Evolutionary conservation across 2,888 invertebrate genomes (phyloP), one percentile per base, ranked within the genome.

Genomic region (Lymantria monacha): DNA sequence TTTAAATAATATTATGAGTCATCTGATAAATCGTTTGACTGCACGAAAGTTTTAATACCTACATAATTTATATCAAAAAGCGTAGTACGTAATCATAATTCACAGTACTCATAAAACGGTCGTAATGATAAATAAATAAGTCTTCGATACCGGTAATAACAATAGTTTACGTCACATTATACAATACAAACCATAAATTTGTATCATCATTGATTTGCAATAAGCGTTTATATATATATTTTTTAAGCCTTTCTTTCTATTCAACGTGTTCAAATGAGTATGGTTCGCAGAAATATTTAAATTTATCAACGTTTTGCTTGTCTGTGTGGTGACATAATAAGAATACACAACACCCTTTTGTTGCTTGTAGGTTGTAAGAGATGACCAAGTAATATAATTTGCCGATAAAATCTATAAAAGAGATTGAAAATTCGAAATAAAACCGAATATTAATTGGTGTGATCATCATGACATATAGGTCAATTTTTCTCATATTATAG

Each of bases 141-240:
- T 22, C 48, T 12, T 30, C 15, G n/a, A 11, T 38, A 44, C 38
- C 13, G 8, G 43, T 48, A 38, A 48, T 48, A 48, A 44, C 31
- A 44, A 44, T 48, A 48, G 38, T 38, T 44, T 48, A 48, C 44
- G 44, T 48, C 44, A n/a, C 30, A 48, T 44, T 38, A 48, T 48
- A 43, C 43, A 38, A 38, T 3, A 10, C 0, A 8, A 11, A 11
- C 38, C 11, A 46, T 48, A 48, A 44, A 48, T 48, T 44, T 41
- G 41, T 51, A 11, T 12, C 30, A 33, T 48, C 41, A 36, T 42
- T 44, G 44, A 66, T 63, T 63, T 65, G 51, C 53, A 61, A 65
- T 49, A 30, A 44, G 33, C 37, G 12, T 38, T 37, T 42, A 45
- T 40, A 53, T 48, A n/a, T n/a, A n/a, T n/a, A n/a, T 58, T 63